Percentiles rank a stretch among this genome's conserved stretches.
Conservation (phyloP, 1,140 invertebrate genomes). For the Aricia agestis region DNA sequence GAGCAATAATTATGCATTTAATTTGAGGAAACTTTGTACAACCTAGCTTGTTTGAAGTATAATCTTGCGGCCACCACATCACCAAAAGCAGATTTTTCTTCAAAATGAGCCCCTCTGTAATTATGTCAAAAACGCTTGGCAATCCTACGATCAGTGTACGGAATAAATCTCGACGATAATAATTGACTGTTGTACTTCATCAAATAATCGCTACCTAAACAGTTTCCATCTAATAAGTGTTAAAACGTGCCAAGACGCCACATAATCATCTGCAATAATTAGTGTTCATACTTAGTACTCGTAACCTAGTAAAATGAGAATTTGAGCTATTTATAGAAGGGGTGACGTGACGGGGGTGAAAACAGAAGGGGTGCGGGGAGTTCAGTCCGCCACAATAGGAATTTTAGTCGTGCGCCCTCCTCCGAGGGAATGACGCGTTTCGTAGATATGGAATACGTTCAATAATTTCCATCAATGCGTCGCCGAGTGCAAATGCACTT, state of each 20-base stretch:
- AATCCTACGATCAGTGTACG: too few relatives aligned
- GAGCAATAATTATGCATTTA: too few relatives aligned
- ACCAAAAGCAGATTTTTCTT: too few relatives aligned
- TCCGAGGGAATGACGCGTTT: slow-evolving; percentile 32
- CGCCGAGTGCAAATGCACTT: slow-evolving; percentile 40
- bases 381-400: not conserved
- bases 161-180: too few relatives aligned
- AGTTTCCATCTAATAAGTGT: too few relatives aligned
- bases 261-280: slow-evolving; percentile 3
- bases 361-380: slow-evolving; percentile 22
- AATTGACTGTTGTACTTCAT: too few relatives aligned
- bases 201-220: too few relatives aligned
- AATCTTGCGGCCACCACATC: too few relatives aligned
- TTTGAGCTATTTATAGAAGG: slow-evolving; percentile 22
- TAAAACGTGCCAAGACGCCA: not conserved
- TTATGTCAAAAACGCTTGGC: too few relatives aligned
- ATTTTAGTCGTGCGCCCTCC: slow-evolving; percentile 42
- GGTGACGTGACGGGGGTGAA: slow-evolving; percentile 21
- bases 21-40: too few relatives aligned
- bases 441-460: slow-evolving; percentile 23
- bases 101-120: too few relatives aligned
- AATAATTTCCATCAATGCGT: slow-evolving; percentile 20
- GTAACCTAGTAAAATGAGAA: slow-evolving; percentile 4
- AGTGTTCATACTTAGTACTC: not conserved
- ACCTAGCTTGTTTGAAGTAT: too few relatives aligned